Conservation (phyloP, 2,113 vertebrate species). For the Etia nguti region DNA sequence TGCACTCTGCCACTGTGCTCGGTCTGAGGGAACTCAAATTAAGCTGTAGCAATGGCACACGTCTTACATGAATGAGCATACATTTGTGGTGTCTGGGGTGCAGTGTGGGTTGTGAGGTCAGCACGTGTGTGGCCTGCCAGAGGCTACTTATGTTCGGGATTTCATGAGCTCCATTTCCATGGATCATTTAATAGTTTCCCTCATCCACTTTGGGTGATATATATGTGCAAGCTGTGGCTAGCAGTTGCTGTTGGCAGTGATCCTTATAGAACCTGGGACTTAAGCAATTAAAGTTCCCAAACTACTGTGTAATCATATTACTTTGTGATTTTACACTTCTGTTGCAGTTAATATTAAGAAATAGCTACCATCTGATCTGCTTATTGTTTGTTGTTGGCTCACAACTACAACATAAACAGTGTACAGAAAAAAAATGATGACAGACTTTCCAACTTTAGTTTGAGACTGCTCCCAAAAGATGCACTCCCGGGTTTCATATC, state of each 20-base stretch:
- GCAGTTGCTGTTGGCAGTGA: slow-evolving; percentile 14
- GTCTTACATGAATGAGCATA: slow-evolving; percentile 49
- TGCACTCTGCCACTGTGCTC: slow-evolving; percentile 11
- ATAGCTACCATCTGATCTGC: background rate
- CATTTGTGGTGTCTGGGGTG: slow-evolving; percentile 24
- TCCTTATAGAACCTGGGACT: slow-evolving; percentile 14
- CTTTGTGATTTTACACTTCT: background rate
- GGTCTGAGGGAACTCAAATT: slow-evolving; percentile 49
- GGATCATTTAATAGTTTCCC: slow-evolving; percentile 55
- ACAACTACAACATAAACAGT: background rate
- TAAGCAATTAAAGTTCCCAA: slow-evolving; percentile 30
- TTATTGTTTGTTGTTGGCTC: background rate
- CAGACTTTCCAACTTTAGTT: slow-evolving; percentile 12
- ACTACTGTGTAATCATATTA: background rate
- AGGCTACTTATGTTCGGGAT: slow-evolving; percentile 53
- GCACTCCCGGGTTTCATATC: slow-evolving; percentile 35
- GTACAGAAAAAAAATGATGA: background rate
- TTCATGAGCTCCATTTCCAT: slow-evolving; percentile 49
- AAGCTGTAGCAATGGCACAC: slow-evolving; percentile 37
- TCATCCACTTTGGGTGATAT: slow-evolving; percentile 34
- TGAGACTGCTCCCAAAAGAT: slow-evolving; percentile 21
- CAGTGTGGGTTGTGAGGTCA: slow-evolving; percentile 23
- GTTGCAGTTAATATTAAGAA: background rate
- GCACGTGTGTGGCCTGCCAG: slow-evolving; percentile 24
- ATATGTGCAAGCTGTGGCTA: background rate